Percentiles rank a stretch among this genome's conserved stretches.
phyloP scores from a whole-genome alignment of 2,113 vertebrate species.

The Bothrops jararaca region DNA sequence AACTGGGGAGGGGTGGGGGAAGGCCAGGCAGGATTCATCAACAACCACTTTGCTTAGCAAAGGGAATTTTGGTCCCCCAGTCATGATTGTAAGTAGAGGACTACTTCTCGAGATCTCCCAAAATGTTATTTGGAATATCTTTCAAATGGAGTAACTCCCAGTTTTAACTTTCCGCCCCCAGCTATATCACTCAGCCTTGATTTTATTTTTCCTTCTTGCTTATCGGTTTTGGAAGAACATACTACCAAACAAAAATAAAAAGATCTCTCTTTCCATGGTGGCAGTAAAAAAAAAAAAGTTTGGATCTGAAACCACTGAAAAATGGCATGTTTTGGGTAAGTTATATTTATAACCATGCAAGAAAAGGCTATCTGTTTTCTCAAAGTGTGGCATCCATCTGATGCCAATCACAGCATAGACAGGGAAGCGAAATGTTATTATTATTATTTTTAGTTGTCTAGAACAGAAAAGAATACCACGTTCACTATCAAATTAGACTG shows the following conservation, averaged over 20 bases:
- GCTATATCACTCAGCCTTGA: rapidly evolving
- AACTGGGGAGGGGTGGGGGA: too few species aligned
- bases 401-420: background rate
- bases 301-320: background rate
- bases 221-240: rapidly evolving
- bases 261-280: background rate
- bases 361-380: background rate
- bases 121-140: background rate
- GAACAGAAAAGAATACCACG: background rate
- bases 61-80: too few species aligned
- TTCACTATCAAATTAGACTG: background rate
- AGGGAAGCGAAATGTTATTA: background rate
- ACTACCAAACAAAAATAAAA: too few species aligned
- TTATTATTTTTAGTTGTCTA: background rate
- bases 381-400: background rate
- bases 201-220: background rate
- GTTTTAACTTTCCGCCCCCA: background rate
- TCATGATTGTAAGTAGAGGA: too few species aligned
- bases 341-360: background rate
- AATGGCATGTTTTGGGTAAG: background rate
- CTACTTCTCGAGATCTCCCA: too few species aligned
- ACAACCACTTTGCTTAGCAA: too few species aligned
- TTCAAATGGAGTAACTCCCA: background rate
- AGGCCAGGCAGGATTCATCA: too few species aligned
- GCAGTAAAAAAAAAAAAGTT: background rate